phyloP scores from a whole-genome alignment of 2,888 invertebrate species.

The Melieria picta region DNA sequence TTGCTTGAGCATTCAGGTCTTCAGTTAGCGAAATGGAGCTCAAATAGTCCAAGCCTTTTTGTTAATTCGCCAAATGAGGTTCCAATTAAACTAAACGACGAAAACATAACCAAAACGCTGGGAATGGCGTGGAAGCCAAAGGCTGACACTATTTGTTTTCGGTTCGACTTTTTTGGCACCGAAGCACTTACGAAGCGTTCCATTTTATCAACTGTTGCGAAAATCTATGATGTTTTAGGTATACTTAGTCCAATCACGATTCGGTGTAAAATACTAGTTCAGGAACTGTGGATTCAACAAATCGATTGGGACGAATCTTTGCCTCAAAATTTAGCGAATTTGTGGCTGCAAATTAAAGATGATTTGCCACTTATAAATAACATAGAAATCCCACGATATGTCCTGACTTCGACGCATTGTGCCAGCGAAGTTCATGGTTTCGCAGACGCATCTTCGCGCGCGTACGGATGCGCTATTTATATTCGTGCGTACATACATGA shows the following conservation, averaged over 20 bases:
- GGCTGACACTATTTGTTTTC: conserved; percentile 7
- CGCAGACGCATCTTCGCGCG: conserved; percentile 22
- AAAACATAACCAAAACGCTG: conserved; percentile 1
- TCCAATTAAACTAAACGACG: not conserved
- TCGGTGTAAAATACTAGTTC: conserved; percentile 12
- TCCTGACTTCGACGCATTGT: conserved; percentile 1
- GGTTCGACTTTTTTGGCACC: not conserved
- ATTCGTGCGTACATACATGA: not conserved
- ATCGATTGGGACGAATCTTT: conserved; percentile 8
- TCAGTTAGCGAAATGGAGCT: not conserved
- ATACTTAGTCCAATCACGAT: conserved; percentile 4
- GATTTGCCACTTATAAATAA: conserved; percentile 6
- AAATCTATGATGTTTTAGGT: not conserved
- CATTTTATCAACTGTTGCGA: not conserved
- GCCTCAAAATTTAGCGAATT: not conserved
- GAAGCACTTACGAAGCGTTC: not conserved
- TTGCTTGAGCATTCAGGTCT: not conserved
- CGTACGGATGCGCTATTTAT: conserved; percentile 24
- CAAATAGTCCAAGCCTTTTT: not conserved
- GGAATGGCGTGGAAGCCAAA: conserved; percentile 16
- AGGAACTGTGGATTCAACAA: conserved; percentile 12
- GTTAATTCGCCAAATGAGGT: not conserved
- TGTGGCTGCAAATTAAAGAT: conserved; percentile 2
- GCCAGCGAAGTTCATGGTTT: conserved; percentile 21
- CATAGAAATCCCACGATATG: conserved; percentile 2